Evolutionary conservation across 2,113 vertebrate genomes (phyloP).

Genomic region (Climacteris rufus): DNA sequence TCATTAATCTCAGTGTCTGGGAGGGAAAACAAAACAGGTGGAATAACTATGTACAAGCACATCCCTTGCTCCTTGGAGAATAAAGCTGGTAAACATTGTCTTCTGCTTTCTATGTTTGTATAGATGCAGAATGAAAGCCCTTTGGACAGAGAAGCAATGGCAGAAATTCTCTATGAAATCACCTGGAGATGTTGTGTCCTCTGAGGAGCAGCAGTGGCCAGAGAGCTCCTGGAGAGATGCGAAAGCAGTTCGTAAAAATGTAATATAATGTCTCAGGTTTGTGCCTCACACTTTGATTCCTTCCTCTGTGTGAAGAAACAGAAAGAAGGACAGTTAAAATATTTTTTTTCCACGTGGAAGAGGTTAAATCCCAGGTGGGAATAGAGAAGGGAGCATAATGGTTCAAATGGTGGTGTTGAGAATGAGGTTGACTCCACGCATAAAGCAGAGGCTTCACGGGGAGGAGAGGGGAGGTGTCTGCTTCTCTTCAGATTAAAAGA

Average conservation of each 20-base stretch:
- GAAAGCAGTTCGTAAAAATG: background rate
- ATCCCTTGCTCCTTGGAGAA: background rate
- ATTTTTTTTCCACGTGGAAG: background rate
- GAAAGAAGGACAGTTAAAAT: background rate
- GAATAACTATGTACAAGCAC: background rate
- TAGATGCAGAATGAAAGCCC: background rate
- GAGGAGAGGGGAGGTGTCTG: background rate
- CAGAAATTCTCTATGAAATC: background rate
- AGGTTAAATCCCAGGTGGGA: background rate
- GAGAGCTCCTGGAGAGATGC: background rate
- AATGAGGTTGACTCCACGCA: background rate
- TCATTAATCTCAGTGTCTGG: background rate
- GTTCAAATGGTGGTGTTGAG: background rate
- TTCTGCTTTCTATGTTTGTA: background rate
- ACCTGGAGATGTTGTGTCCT: background rate
- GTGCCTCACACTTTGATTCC: background rate
- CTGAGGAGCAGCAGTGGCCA: background rate
- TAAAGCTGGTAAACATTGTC: background rate
- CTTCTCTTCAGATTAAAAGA: background rate
- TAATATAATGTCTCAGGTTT: background rate
- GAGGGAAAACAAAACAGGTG: background rate
- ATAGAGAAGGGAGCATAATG: background rate
- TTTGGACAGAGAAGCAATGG: background rate
- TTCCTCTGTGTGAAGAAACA: background rate
- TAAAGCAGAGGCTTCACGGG: background rate